These are phyloP conservation scores for Rhopalosiphum padi DNA, from an alignment of 1,140 invertebrate species.

Conservation along the genomic window DNA sequence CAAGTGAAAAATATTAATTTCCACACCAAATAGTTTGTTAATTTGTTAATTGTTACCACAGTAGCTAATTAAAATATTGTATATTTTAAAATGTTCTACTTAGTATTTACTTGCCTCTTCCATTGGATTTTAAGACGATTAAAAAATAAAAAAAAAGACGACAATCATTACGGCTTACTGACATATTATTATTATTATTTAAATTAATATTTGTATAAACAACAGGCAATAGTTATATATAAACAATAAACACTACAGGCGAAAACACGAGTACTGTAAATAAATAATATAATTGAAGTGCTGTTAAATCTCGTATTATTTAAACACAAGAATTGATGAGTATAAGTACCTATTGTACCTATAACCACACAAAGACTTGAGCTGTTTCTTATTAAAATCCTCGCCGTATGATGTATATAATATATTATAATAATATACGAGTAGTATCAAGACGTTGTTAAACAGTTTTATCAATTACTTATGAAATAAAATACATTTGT, in stretches of 20 bases:
- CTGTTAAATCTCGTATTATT: neutral
- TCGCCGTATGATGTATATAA: neutral
- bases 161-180: neutral
- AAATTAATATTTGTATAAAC: too few relatives aligned
- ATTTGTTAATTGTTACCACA: neutral
- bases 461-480: neutral
- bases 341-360: neutral
- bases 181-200: too few relatives aligned
- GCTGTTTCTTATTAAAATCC: neutral
- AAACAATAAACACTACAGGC: neutral
- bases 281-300: neutral
- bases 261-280: neutral
- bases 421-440: neutral
- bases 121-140: neutral
- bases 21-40: neutral
- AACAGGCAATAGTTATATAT: too few relatives aligned
- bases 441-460: neutral
- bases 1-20: neutral
- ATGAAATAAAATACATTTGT: neutral
- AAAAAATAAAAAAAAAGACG: too few relatives aligned
- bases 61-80: neutral
- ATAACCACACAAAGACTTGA: neutral
- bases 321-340: neutral
- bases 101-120: neutral
- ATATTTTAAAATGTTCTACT: neutral